Base-by-base conservation (phyloP, 2,113 vertebrate genomes). In the Cranoglanis bouderius region DNA sequence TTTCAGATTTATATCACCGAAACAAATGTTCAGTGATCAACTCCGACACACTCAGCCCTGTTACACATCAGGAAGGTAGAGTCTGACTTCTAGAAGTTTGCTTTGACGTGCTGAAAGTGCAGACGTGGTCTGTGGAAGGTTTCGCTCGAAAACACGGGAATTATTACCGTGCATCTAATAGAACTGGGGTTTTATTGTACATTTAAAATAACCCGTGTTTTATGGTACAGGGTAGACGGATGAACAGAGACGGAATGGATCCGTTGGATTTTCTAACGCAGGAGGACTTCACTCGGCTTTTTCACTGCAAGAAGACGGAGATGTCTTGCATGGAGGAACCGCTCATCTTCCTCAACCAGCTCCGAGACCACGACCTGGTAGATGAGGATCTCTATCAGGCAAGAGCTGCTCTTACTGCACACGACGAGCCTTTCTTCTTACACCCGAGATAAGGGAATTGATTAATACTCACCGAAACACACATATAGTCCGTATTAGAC, bases 241-340 rank as follows among this genome's bases (percentile, higher is more conserved):
- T 53, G 26, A 32, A 13, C 49, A 38, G 29, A 18, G 16, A 38
- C n/a, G 3, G 4, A 10, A 57, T 55, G 78, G 51, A 82, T 38
- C 78, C 89, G 14, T 19, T 95, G 86, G 85, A 94, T 0, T 94
- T 93, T 61, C 46, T 93, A 14, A 82, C 92, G 0, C 0, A 83
- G 0, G 12, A 91, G 0, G 26, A 94, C 0, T 87, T 96, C 38
- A 83, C 85, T 35, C 29, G 0, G 1, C 94, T 95, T 24, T 90
- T 96, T 40, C 94, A 38, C 75, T 40, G 89, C 2, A 85, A 90
- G 0, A 96, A 94, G 87, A 95, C 94, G 0, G 94, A 94, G 16
- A 65, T 96, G 65, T 95, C 95, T 4, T 91, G 87, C 72, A 92
- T 95, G 57, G 90, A 95, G 0, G 82, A 92, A 1, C 95, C 95